phyloP scores from a whole-genome alignment of 2,888 invertebrate genomes.

The Subacronicta megacephala region DNA sequence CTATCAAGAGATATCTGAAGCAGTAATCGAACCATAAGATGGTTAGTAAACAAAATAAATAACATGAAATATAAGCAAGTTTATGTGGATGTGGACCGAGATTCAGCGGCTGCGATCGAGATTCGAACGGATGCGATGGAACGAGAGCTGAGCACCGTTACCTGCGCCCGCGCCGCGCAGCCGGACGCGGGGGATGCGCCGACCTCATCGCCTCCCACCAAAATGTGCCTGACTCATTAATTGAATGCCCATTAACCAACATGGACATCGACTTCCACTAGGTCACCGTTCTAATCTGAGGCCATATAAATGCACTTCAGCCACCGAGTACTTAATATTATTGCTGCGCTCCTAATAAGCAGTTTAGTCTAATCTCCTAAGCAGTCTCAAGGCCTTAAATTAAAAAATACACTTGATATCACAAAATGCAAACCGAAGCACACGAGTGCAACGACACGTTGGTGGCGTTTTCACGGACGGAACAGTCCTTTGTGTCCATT shows the following conservation, averaged over 20 bases:
- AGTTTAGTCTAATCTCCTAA: constrained; percentile 59
- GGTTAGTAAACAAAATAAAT: constrained; percentile 66
- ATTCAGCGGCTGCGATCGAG: constrained; percentile 60
- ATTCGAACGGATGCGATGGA: constrained; percentile 72
- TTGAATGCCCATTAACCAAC: constrained; percentile 65
- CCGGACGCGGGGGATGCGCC: constrained; percentile 65
- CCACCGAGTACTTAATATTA: constrained; percentile 58
- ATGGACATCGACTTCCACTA: constrained; percentile 55
- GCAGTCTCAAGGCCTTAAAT: constrained; percentile 75
- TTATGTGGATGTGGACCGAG: constrained; percentile 56
- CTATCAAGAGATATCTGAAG: constrained; percentile 61
- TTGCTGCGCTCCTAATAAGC: constrained; percentile 66
- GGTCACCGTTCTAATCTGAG: constrained; percentile 61
- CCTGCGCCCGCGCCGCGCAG: constrained; percentile 62
- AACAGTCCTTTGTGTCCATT: constrained; percentile 72
- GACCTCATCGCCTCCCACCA: constrained; percentile 62
- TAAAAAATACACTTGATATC: constrained; percentile 84
- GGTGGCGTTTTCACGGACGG: constrained; percentile 68
- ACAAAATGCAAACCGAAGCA: constrained; percentile 81
- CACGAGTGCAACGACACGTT: constrained; percentile 70
- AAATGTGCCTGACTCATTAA: constrained; percentile 70
- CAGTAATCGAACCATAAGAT: constrained; percentile 65
- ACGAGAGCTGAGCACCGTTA: constrained; percentile 85
- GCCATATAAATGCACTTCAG: constrained; percentile 71
- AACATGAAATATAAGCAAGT: constrained; percentile 60